A percentile compares a stretch with the other conserved stretches of the same genome.
Evolutionary conservation across 1,140 invertebrate species (phyloP).

Genomic region (Brachionus koreanus): DNA sequence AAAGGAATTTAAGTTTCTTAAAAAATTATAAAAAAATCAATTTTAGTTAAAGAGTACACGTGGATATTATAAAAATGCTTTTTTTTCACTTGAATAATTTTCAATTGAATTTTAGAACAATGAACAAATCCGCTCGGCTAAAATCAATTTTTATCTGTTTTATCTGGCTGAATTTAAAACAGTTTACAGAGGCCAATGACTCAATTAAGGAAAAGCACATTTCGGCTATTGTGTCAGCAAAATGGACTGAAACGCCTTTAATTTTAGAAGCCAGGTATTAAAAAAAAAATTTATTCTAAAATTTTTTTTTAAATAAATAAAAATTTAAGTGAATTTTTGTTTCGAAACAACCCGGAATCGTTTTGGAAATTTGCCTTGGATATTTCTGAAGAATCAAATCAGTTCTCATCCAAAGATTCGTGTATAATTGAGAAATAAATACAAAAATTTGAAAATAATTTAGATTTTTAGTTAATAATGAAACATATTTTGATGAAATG

Average conservation of each 20-base stretch:
- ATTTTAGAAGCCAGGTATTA: constrained; percentile 36
- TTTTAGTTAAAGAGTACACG: not conserved
- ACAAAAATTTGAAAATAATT: not conserved
- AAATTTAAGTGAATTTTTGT: constrained; percentile 40
- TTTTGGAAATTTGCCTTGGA: constrained; percentile 41
- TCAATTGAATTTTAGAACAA: not conserved
- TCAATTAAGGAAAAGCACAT: constrained; percentile 41
- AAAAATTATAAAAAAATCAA: not conserved
- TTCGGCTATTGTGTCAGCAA: constrained; percentile 1
- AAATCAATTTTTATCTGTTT: not conserved
- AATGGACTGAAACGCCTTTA: constrained; percentile 39
- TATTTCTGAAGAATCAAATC: not conserved
- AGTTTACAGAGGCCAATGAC: not conserved
- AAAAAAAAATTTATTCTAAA: not conserved
- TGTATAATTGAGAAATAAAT: not conserved
- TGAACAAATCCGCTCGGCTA: not conserved
- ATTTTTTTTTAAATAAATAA: not conserved
- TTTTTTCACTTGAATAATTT: not conserved
- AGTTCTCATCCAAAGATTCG: not conserved
- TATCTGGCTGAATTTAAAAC: not conserved
- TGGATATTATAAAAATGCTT: not conserved
- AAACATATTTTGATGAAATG: constrained; percentile 41
- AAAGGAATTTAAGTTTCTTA: not conserved
- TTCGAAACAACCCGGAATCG: not conserved
- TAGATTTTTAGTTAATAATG: not conserved